Base-by-base conservation (phyloP, 2,888 invertebrate species). In the Campoletis raptor region DNA sequence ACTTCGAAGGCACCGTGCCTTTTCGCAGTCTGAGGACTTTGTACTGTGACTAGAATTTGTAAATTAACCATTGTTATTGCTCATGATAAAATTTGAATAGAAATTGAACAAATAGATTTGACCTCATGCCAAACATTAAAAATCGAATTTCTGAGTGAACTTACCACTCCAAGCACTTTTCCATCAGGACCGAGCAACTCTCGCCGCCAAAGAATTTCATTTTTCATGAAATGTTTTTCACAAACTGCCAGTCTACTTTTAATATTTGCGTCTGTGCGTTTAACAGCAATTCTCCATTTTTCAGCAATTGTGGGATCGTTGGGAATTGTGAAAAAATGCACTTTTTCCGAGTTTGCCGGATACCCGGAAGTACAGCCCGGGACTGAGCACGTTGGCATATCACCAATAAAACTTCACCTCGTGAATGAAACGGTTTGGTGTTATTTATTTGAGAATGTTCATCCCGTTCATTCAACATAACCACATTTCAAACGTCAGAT, bases 281-380 rank as follows among this genome's bases (percentile, higher is more conserved):
- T 61, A 10, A 85, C 24, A 61, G 83, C 86, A 30, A 6, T 69
- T 80, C 81, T 66, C 73, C 81, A 86, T 21, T 73, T 24, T 86
- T 85, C 54, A 37, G 21, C 40, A 12, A 37, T 21, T 12, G 67
- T 78, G 0, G 18, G n/a, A 57, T 80, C 64, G 48, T 70, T 86
- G 2, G 86, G 83, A 1, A 84, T 67, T 10, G 30, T 24, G 36
- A 86, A 84, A 84, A 66, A 86, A 18, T 81, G 61, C 1, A 45
- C 42, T 9, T 81, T 80, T 57, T 86, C 72, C 36, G 37, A n/a
- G 36, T 80, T 82, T 37, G 72, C 64, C 0, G 45, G 18, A 15
- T 78, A 78, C 9, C 30, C 78, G 12, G 42, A 48, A 9, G 67
- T 74, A 30, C 74, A 69, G 12, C 74, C 69, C 12, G 85, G 79